A percentile compares a stretch with the other conserved stretches of the same genome.
These are phyloP conservation scores for Gymnopithys bicolor DNA, from an alignment of 2,797 vertebrate genomes.

Conservation along the genomic window DNA sequence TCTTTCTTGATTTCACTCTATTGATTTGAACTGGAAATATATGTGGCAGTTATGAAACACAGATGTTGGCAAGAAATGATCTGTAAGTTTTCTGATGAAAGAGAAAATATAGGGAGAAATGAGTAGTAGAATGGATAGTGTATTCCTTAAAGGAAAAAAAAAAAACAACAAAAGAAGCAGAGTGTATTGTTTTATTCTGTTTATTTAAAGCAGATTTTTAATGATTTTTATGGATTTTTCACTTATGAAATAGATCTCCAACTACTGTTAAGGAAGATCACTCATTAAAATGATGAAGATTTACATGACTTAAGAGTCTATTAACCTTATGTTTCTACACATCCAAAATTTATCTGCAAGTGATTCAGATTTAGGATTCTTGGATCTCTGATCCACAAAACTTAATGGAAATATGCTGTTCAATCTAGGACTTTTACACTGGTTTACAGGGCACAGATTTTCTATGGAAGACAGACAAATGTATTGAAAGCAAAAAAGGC, in stretches of 20 bases:
- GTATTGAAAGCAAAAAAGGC: background rate
- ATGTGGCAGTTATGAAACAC: background rate
- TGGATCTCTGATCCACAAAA: background rate
- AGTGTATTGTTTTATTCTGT: background rate
- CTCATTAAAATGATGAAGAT: background rate
- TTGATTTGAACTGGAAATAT: slow-evolving; percentile 13
- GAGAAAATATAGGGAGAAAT: background rate
- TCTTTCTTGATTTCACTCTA: background rate
- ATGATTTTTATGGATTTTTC: background rate
- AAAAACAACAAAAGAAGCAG: background rate
- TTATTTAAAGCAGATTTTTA: slow-evolving; percentile 4
- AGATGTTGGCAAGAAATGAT: slow-evolving; percentile 11
- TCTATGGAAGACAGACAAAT: background rate
- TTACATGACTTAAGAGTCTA: background rate
- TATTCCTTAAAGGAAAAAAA: background rate
- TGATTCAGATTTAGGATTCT: background rate
- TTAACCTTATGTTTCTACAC: background rate
- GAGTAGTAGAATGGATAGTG: background rate
- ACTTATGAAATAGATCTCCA: background rate
- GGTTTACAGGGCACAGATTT: background rate
- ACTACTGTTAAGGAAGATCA: background rate
- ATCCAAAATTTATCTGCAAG: background rate
- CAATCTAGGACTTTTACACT: background rate
- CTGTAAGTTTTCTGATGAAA: background rate
- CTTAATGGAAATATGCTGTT: background rate